Evolutionary conservation across 1,140 invertebrate species (phyloP).

Genomic region (Bombus confusus): DNA sequence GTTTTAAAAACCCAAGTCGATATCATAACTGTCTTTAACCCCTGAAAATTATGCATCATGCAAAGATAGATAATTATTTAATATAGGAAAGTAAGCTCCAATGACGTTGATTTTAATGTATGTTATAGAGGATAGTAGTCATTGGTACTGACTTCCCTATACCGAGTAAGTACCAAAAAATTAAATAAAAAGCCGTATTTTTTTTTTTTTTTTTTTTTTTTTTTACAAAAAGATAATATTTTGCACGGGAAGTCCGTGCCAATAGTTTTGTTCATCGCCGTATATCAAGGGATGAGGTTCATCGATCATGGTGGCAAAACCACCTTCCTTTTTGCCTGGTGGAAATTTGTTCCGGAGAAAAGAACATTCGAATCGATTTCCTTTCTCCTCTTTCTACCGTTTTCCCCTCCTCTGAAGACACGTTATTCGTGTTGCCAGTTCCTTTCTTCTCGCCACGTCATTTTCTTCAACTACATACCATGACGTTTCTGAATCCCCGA

Average conservation of each 20-base stretch:
- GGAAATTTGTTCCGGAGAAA: slow-evolving; percentile 36
- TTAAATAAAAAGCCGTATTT: neutral
- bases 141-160: no score
- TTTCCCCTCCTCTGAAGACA: neutral
- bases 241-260: neutral
- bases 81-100: no score
- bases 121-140: no score
- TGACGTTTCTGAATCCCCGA: slow-evolving; percentile 37
- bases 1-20: no score
- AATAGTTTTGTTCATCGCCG: neutral
- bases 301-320: neutral
- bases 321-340: neutral
- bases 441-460: slow-evolving; percentile 47
- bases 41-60: no score
- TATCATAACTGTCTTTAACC: no score
- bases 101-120: no score
- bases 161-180: neutral
- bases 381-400: neutral
- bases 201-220: no score
- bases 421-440: neutral
- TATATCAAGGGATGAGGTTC: neutral
- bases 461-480: slow-evolving; percentile 32
- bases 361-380: slow-evolving; percentile 2
- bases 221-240: neutral
- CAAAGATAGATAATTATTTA: no score